These are phyloP conservation scores for Leucoptera coffeella DNA, from an alignment of 2,888 invertebrate genomes.

Conservation along the genomic window DNA sequence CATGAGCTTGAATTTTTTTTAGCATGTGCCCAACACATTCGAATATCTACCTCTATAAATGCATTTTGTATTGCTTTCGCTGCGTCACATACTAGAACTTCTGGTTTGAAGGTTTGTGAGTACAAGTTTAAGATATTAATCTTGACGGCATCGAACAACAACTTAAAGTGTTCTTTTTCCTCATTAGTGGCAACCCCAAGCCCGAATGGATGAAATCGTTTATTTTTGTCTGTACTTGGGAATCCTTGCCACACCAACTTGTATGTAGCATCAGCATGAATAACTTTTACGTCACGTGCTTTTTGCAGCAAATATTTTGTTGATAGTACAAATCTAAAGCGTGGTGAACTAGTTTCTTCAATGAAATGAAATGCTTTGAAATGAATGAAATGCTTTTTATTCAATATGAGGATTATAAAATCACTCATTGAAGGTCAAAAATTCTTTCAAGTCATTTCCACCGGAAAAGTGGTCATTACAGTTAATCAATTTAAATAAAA, in stretches of 20 bases:
- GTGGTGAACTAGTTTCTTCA: slow-evolving; percentile 1
- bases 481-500: no score
- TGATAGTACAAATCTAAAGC: slow-evolving; percentile 8
- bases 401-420: no score
- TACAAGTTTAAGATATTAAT: slow-evolving; percentile 7
- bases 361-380: slow-evolving; percentile 3
- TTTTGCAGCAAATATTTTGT: slow-evolving; percentile 8
- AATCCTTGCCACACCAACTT: no score
- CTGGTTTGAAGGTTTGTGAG: slow-evolving; percentile 6
- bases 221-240: no score
- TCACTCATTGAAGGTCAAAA: no score
- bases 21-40: slow-evolving; percentile 11
- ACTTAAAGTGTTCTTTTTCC: slow-evolving; percentile 8
- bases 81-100: slow-evolving; percentile 9
- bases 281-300: slow-evolving; percentile 3
- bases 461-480: no score
- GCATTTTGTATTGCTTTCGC: slow-evolving; percentile 8
- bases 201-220: no score
- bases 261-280: slow-evolving; percentile 10
- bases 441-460: no score
- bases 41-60: slow-evolving; percentile 7
- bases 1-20: slow-evolving; percentile 9
- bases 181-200: slow-evolving; percentile 8
- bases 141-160: slow-evolving; percentile 8
- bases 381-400: no score